Evolutionary conservation across 2,888 invertebrate species (phyloP).

Genomic region (Cheilosia scutellata): DNA sequence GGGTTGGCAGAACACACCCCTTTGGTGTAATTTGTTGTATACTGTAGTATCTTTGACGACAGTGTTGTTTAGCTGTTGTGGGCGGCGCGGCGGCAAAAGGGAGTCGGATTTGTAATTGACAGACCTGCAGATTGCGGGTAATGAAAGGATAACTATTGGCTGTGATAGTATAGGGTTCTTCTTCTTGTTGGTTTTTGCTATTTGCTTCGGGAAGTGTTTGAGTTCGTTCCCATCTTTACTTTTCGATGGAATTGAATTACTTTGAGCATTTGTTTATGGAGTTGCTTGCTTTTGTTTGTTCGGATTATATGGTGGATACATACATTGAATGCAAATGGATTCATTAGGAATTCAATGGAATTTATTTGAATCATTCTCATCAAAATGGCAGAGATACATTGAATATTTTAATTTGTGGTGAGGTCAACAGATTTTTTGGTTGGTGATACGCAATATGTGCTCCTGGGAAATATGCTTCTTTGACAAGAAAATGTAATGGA

Average conservation of each 20-base stretch:
- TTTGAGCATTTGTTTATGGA: constrained; percentile 62
- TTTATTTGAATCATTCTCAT: constrained; percentile 13
- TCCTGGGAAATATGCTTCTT: too few relatives aligned
- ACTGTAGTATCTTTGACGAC: constrained; percentile 28
- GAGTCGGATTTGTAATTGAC: constrained; percentile 54
- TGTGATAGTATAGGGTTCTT: constrained; percentile 35
- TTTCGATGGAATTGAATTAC: constrained; percentile 51
- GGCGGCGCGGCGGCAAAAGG: constrained; percentile 1
- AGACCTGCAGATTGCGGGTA: constrained; percentile 55
- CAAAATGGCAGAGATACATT: constrained; percentile 19
- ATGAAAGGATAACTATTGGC: constrained; percentile 58
- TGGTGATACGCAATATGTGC: too few relatives aligned
- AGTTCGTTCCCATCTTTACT: constrained; percentile 22
- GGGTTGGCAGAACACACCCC: constrained; percentile 46
- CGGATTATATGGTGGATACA: constrained; percentile 23
- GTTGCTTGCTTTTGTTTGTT: constrained; percentile 27
- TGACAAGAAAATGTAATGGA: too few relatives aligned
- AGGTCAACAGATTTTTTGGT: constrained; percentile 30
- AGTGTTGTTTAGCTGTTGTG: constrained; percentile 38
- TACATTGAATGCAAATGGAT: constrained; percentile 71
- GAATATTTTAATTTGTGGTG: constrained; percentile 48
- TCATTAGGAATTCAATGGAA: constrained; percentile 56
- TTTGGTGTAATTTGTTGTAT: constrained; percentile 62
- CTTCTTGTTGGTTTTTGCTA: constrained; percentile 55
- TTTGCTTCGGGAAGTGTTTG: constrained; percentile 38